Evolutionary conservation across 2,888 invertebrate genomes (phyloP).

Genomic region (Perizoma flavofasciatum): DNA sequence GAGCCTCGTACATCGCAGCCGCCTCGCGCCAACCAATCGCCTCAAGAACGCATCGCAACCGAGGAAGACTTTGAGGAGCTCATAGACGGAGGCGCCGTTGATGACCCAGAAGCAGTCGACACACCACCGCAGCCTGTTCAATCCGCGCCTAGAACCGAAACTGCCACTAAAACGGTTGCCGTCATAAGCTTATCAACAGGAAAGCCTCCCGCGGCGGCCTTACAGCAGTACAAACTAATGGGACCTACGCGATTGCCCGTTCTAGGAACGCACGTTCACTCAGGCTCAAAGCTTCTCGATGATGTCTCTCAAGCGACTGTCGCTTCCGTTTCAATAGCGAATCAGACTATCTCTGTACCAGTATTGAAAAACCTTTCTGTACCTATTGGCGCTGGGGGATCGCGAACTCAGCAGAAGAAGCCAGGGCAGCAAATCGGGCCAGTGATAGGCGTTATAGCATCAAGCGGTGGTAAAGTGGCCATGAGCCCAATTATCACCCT

Average conservation of each 20-base stretch:
- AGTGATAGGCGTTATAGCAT: slow-evolving; percentile 78
- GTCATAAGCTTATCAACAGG: slow-evolving; percentile 78
- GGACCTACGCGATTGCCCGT: slow-evolving; percentile 70
- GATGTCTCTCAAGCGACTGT: slow-evolving; percentile 85
- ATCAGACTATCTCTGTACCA: slow-evolving; percentile 79
- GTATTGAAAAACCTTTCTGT: slow-evolving; percentile 74
- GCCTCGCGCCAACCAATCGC: slow-evolving; percentile 78
- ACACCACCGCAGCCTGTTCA: slow-evolving; percentile 47
- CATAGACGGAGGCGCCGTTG: slow-evolving; percentile 85
- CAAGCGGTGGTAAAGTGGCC: slow-evolving; percentile 68
- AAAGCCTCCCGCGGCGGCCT: slow-evolving; percentile 64
- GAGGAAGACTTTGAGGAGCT: slow-evolving; percentile 87
- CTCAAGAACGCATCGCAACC: slow-evolving; percentile 86
- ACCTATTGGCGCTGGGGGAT: slow-evolving; percentile 59
- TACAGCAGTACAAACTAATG: slow-evolving; percentile 77
- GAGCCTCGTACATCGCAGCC: slow-evolving; percentile 57
- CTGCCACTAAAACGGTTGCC: slow-evolving; percentile 81
- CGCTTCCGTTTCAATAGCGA: slow-evolving; percentile 79
- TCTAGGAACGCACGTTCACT: slow-evolving; percentile 65
- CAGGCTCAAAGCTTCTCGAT: slow-evolving; percentile 76
- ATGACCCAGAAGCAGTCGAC: slow-evolving; percentile 67
- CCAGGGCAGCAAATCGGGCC: slow-evolving; percentile 73
- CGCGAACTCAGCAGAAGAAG: slow-evolving; percentile 39
- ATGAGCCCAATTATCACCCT: slow-evolving; percentile 71
- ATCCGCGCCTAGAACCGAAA: slow-evolving; percentile 78